Conservation (phyloP, 2,797 vertebrate species). For the Scolopax rusticola region DNA sequence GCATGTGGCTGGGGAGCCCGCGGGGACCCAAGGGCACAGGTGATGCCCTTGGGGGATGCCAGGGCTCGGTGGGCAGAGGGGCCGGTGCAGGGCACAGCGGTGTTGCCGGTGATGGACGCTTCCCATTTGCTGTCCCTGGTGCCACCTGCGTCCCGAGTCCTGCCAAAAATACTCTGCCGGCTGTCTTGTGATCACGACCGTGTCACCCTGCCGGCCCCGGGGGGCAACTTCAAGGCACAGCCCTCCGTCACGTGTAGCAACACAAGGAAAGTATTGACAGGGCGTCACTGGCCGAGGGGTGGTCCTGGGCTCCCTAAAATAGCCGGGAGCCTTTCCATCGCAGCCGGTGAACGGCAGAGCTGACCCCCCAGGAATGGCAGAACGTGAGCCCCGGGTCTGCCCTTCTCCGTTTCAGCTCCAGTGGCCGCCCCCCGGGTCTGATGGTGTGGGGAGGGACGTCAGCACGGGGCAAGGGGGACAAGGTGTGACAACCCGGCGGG, state of each 20-base stretch:
- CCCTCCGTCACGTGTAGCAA: not conserved
- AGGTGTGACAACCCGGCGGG: rapidly evolving
- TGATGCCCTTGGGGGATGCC: not conserved
- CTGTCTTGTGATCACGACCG: not conserved
- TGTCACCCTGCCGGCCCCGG: not conserved
- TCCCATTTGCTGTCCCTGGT: conserved; percentile 12
- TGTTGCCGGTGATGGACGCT: rapidly evolving
- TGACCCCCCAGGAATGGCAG: not conserved
- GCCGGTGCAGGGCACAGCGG: not conserved
- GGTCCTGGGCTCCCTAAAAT: not conserved
- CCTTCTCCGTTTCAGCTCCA: rapidly evolving
- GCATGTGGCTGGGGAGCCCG: rapidly evolving
- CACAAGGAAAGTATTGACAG: not conserved
- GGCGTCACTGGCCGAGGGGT: rapidly evolving
- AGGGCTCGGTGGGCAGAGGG: not conserved
- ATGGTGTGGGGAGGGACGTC: not conserved
- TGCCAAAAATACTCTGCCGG: not conserved
- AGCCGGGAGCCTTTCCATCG: not conserved
- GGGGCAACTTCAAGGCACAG: not conserved
- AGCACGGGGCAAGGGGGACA: not conserved
- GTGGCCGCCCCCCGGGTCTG: not conserved
- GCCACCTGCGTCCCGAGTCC: not conserved
- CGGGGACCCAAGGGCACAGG: not conserved
- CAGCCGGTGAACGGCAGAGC: rapidly evolving
- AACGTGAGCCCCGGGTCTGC: not conserved